phyloP scores from a whole-genome alignment of 2,797 vertebrate genomes.

The Smutsia gigantea region DNA sequence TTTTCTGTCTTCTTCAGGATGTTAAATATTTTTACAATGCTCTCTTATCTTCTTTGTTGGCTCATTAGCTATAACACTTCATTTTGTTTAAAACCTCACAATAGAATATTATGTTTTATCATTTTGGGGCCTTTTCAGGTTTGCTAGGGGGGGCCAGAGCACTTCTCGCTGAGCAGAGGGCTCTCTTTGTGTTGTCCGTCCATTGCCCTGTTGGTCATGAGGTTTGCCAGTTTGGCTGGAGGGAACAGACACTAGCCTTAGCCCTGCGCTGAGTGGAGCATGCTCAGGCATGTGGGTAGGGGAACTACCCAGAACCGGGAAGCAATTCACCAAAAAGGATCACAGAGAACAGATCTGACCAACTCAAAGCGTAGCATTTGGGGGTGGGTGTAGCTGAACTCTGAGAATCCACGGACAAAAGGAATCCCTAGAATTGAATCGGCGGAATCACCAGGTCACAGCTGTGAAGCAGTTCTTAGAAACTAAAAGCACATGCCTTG shows the following conservation, averaged over 20 bases:
- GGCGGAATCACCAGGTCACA: background rate
- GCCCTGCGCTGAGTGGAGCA: background rate
- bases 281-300: background rate
- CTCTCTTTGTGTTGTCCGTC: background rate
- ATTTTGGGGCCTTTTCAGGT: background rate
- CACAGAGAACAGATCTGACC: background rate
- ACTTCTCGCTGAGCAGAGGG: background rate
- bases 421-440: background rate
- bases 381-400: background rate
- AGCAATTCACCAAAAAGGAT: background rate
- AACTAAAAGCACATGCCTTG: background rate
- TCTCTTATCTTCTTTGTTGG: background rate
- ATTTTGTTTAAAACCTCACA: background rate
- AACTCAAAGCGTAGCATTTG: background rate
- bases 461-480: background rate
- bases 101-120: background rate
- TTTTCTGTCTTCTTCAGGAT: background rate
- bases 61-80: background rate
- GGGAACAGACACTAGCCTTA: background rate
- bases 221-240: background rate
- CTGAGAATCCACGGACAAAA: background rate
- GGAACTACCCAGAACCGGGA: background rate
- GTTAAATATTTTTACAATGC: background rate
- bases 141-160: background rate
- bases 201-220: background rate